phyloP scores from a whole-genome alignment of 2,113 vertebrate genomes.

The Choloepus hoffmanni region DNA sequence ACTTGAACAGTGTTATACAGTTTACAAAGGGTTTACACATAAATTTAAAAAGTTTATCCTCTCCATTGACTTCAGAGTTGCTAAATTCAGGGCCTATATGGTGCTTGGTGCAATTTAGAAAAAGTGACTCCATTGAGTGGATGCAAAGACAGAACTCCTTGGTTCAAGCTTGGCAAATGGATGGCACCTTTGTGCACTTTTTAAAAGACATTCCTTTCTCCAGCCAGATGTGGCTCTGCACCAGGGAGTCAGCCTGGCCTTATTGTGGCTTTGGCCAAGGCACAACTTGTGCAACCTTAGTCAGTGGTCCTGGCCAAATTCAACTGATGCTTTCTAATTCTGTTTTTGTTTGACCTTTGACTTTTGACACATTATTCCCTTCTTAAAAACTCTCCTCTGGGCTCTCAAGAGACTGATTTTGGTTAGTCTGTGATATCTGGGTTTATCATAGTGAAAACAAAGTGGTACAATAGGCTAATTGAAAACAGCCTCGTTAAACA shows the following conservation, averaged over 20 bases:
- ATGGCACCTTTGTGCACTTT: conserved; percentile 42
- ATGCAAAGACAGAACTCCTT: neutral
- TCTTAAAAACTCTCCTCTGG: neutral
- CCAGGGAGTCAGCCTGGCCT: neutral
- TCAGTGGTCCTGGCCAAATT: neutral
- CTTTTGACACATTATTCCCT: neutral
- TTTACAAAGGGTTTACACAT: conserved; percentile 48
- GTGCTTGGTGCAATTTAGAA: conserved; percentile 21
- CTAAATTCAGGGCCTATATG: conserved; percentile 39
- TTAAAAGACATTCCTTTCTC: neutral
- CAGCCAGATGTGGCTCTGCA: neutral
- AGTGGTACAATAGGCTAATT: neutral
- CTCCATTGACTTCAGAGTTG: neutral
- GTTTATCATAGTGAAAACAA: neutral
- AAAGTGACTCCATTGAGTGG: neutral
- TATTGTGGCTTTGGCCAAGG: neutral
- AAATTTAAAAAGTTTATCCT: conserved; percentile 37
- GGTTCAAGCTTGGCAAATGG: neutral
- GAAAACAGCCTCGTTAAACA: neutral
- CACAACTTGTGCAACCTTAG: too few species aligned
- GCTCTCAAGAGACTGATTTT: neutral
- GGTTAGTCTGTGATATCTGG: neutral
- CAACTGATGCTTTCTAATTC: neutral
- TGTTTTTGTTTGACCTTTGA: neutral
- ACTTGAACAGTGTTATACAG: neutral